A percentile compares a stretch with the other conserved stretches of the same genome.
Evolutionary conservation across 2,888 invertebrate species (phyloP).

Genomic region (Epinotia demarniana): DNA sequence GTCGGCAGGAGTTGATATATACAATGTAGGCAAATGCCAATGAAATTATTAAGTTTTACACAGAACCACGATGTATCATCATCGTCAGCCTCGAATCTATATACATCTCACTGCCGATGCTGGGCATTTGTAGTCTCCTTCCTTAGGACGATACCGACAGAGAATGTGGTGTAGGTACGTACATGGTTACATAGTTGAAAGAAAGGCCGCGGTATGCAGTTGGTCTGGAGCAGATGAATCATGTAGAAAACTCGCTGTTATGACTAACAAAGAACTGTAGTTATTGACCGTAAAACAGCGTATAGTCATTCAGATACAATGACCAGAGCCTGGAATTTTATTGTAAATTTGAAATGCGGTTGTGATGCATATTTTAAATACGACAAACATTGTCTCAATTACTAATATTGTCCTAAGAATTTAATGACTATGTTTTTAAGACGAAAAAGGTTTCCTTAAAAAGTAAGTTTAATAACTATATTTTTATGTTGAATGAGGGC

Average conservation of each 20-base stretch:
- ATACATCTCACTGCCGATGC: not conserved
- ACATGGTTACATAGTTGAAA: slow-evolving; percentile 28
- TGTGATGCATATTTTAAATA: not conserved
- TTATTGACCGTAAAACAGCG: slow-evolving; percentile 59
- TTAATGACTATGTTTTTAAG: not conserved
- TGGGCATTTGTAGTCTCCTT: not conserved
- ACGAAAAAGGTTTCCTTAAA: not conserved
- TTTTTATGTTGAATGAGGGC: too few species aligned
- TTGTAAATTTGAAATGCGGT: not conserved
- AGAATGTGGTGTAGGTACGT: slow-evolving; percentile 23
- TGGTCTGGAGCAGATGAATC: slow-evolving; percentile 66
- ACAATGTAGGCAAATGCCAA: too few species aligned
- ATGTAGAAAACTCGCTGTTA: slow-evolving; percentile 69
- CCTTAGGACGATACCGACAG: slow-evolving; percentile 20
- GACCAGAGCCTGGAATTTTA: slow-evolving; percentile 12
- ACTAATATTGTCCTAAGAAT: not conserved
- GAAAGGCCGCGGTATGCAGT: slow-evolving; percentile 52
- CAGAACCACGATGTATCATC: too few species aligned
- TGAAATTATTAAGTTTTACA: too few species aligned
- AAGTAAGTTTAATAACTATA: not conserved
- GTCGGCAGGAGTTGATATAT: not conserved
- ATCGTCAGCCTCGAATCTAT: not conserved
- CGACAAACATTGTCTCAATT: not conserved
- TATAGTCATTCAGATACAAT: slow-evolving; percentile 34
- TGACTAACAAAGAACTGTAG: slow-evolving; percentile 73